Evolutionary conservation across 2,113 vertebrate species (phyloP).

Genomic region (Pangasianodon gigas): DNA sequence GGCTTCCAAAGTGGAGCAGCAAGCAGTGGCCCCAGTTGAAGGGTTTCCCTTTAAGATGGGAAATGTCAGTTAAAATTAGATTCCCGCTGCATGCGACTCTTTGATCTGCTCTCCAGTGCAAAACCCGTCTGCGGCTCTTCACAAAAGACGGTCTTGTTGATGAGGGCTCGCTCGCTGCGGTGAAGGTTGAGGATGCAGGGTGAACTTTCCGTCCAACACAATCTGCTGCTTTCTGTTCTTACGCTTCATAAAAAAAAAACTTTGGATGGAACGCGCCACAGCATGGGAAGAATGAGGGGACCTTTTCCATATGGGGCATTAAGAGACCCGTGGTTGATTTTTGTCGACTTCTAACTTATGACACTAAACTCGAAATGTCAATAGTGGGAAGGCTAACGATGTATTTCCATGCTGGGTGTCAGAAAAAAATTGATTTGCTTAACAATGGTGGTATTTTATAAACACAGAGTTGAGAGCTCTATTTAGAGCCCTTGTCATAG

Average conservation of each 20-base stretch:
- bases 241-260: not conserved
- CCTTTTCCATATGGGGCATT: conserved; percentile 4
- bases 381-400: not conserved
- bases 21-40: conserved; percentile 52
- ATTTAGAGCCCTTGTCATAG: conserved; percentile 42
- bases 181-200: not conserved
- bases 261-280: not conserved
- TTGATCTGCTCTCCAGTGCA: conserved; percentile 65
- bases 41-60: conserved; percentile 68
- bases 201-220: conserved; percentile 20
- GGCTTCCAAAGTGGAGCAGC: conserved; percentile 46
- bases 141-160: conserved; percentile 70
- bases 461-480: conserved; percentile 43
- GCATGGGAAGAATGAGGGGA: not conserved
- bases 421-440: conserved; percentile 39
- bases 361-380: conserved; percentile 22
- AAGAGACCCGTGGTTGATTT: not conserved
- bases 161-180: conserved; percentile 58
- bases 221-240: conserved; percentile 10
- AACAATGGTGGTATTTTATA: conserved; percentile 52
- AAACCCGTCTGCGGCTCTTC: conserved; percentile 64
- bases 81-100: conserved; percentile 69
- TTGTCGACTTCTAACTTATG: not conserved
- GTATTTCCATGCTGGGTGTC: conserved; percentile 17
- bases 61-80: conserved; percentile 79